Conservation (phyloP, 2,113 vertebrate species). For the Otolemur garnettii region DNA sequence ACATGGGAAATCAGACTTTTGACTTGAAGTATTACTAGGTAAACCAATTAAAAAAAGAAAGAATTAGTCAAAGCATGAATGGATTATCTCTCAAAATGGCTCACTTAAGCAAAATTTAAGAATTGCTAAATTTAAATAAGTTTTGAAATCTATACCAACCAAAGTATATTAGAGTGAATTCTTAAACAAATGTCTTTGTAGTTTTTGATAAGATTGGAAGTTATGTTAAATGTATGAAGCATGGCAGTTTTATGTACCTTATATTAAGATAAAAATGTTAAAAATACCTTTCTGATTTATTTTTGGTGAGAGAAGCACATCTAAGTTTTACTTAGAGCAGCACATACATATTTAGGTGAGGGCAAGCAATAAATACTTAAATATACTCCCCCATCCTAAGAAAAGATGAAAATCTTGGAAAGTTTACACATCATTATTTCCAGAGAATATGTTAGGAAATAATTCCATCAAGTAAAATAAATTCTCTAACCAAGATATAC, state of each 20-base stretch:
- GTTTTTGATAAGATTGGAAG: background rate
- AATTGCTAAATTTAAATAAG: background rate
- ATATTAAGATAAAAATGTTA: background rate
- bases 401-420: background rate
- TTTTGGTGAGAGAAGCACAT: conserved; percentile 4
- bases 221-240: background rate
- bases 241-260: too few relatives aligned
- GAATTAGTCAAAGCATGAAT: background rate
- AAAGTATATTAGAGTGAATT: background rate
- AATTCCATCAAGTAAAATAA: background rate
- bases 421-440: background rate
- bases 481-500: background rate
- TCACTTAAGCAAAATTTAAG: background rate
- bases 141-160: background rate
- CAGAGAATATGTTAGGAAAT: background rate
- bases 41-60: background rate
- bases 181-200: background rate
- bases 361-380: background rate
- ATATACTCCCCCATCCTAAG: background rate
- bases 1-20: background rate
- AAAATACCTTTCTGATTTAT: background rate
- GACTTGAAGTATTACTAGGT: background rate
- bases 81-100: background rate
- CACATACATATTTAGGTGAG: background rate
- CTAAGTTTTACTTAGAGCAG: background rate